Evolutionary conservation across 2,888 invertebrate species (phyloP).

Genomic region (Cheilosia scutellata): DNA sequence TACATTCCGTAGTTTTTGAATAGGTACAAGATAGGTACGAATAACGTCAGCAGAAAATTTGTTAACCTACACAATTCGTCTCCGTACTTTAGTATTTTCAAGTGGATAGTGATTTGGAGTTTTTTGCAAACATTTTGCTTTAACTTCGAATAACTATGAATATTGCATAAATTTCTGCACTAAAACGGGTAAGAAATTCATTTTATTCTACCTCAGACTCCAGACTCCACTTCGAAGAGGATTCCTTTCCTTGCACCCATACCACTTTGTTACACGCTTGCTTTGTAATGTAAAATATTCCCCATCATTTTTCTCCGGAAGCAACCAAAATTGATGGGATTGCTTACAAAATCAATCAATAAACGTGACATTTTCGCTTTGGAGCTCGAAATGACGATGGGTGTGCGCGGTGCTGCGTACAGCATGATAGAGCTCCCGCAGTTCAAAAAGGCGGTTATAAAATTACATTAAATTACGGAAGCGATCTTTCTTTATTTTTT

Average conservation of each 20-base stretch:
- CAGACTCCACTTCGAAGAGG: too few relatives aligned
- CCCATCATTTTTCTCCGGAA: slow-evolving; percentile 47
- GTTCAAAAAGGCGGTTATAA: slow-evolving; percentile 50
- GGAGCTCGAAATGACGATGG: slow-evolving; percentile 20
- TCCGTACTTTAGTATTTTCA: too few relatives aligned
- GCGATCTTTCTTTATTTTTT: slow-evolving; percentile 34
- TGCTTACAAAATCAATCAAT: slow-evolving; percentile 72
- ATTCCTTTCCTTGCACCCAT: not conserved
- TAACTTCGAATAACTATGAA: too few relatives aligned
- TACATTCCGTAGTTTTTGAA: too few relatives aligned
- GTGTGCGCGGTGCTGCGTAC: not conserved
- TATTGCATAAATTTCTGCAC: too few relatives aligned
- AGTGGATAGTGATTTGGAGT: too few relatives aligned
- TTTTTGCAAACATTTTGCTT: too few relatives aligned
- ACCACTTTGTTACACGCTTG: not conserved
- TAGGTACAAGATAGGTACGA: too few relatives aligned
- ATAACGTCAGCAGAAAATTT: too few relatives aligned
- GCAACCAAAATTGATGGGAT: slow-evolving; percentile 64
- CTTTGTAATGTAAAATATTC: slow-evolving; percentile 24
- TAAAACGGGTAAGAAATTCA: too few relatives aligned
- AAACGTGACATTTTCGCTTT: slow-evolving; percentile 61
- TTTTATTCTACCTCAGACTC: too few relatives aligned
- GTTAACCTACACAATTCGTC: too few relatives aligned
- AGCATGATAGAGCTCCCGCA: not conserved
- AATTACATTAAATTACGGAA: slow-evolving; percentile 55